Evolutionary conservation across 37 sponge, comb jelly and placozoan genomes (phyloP).

Genomic region (Cladorhizidae sp.): DNA sequence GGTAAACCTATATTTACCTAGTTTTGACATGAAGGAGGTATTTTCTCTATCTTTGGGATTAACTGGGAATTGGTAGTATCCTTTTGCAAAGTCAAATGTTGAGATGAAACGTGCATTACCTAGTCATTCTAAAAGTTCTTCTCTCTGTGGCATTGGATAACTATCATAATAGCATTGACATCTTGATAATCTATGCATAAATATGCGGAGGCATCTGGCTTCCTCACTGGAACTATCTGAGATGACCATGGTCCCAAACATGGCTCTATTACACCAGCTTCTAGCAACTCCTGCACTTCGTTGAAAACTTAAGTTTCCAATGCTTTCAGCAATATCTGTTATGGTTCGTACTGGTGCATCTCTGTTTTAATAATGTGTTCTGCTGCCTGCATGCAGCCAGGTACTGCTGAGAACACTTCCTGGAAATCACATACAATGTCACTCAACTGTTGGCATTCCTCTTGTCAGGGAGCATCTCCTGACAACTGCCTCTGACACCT

Average conservation of each 20-base stretch:
- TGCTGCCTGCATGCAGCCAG: not conserved
- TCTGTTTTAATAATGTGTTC: not conserved
- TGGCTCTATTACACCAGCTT: not conserved
- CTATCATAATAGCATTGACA: not conserved
- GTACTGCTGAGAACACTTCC: not conserved
- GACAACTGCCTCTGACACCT: no score
- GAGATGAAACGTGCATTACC: slow-evolving; percentile 31
- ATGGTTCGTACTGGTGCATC: not conserved
- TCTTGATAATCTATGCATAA: not conserved
- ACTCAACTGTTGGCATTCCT: not conserved
- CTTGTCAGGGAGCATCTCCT: no score
- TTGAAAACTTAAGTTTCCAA: not conserved
- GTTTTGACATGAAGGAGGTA: slow-evolving; percentile 51
- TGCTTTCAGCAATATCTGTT: not conserved
- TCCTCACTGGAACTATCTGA: not conserved
- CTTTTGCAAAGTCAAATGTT: slow-evolving; percentile 53
- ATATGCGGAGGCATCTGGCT: not conserved
- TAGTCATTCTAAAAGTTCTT: no score
- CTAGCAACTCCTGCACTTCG: not conserved
- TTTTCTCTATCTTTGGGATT: slow-evolving; percentile 32
- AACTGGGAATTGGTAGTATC: slow-evolving; percentile 64
- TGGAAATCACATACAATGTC: not conserved
- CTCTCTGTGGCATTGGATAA: not conserved
- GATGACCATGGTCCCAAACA: not conserved
- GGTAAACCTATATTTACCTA: slow-evolving; percentile 58